These are phyloP conservation scores for Sialis lutaria DNA, from an alignment of 2,888 invertebrate species.

Conservation along the genomic window DNA sequence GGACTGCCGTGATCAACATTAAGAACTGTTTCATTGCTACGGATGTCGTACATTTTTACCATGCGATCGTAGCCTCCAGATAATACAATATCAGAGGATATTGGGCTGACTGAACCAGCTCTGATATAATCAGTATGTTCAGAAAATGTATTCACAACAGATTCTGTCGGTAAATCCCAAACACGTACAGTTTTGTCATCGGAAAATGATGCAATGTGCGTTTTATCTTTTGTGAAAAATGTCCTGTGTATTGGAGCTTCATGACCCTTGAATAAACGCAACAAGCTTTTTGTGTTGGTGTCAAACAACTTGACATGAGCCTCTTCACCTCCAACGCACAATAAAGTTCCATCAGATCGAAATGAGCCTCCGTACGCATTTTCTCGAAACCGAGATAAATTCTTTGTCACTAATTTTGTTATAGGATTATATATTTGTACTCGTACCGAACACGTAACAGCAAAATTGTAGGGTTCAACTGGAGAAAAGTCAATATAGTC, in stretches of 20 bases:
- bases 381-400: slow-evolving; percentile 65
- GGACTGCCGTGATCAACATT: slow-evolving; percentile 76
- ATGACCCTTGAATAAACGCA: slow-evolving; percentile 77
- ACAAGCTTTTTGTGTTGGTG: slow-evolving; percentile 59
- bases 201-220: slow-evolving; percentile 70
- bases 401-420: slow-evolving; percentile 65
- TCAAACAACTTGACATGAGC: slow-evolving; percentile 76
- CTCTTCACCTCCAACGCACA: slow-evolving; percentile 85
- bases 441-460: slow-evolving; percentile 80
- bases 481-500: slow-evolving; percentile 85
- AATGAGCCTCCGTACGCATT: slow-evolving; percentile 75
- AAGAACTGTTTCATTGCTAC: slow-evolving; percentile 50
- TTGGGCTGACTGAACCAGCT: slow-evolving; percentile 64
- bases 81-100: slow-evolving; percentile 55
- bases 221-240: slow-evolving; percentile 60
- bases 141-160: slow-evolving; percentile 41
- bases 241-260: slow-evolving; percentile 64
- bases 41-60: slow-evolving; percentile 73
- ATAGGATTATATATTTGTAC: slow-evolving; percentile 76
- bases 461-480: slow-evolving; percentile 76
- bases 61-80: slow-evolving; percentile 83
- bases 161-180: slow-evolving; percentile 87
- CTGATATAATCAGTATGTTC: slow-evolving; percentile 70
- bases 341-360: slow-evolving; percentile 60
- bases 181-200: slow-evolving; percentile 75